Percentiles rank a stretch among this genome's conserved stretches.
phyloP scores from a whole-genome alignment of 37 sponge, comb jelly and placozoan genomes.

The Eunapius fragilis region DNA sequence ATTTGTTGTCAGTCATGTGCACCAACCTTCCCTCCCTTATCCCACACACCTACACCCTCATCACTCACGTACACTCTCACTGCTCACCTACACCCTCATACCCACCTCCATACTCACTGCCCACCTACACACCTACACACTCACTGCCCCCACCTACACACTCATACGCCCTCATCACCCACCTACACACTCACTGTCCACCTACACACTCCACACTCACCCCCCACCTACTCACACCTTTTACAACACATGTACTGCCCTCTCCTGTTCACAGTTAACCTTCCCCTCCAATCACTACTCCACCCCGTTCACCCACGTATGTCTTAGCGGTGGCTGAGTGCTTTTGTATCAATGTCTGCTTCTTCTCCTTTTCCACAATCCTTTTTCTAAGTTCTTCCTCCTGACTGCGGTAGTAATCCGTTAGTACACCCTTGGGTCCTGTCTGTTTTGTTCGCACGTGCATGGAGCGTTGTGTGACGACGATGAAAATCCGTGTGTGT shows the following conservation, averaged over 20 bases:
- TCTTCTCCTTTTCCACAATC: constrained; percentile 26
- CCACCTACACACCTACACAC: not conserved
- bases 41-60: constrained; percentile 10
- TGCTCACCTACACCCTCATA: not conserved
- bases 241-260: not conserved
- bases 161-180: not conserved
- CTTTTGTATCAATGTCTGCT: constrained; percentile 32
- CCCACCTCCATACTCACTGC: not conserved
- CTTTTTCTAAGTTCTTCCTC: constrained; percentile 14
- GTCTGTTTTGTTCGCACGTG: constrained; percentile 27
- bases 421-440: constrained; percentile 80
- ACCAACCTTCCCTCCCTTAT: not conserved
- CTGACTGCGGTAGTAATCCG: constrained; percentile 57
- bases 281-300: not conserved
- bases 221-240: not conserved
- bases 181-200: not conserved
- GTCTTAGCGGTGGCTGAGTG: constrained; percentile 42
- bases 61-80: not conserved
- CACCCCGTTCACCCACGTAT: not conserved
- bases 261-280: not conserved
- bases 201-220: not conserved
- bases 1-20: not conserved
- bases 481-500: not conserved
- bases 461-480: not conserved
- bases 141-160: not conserved